Evolutionary conservation across 1,140 invertebrate species (phyloP).

Genomic region (Drosophila sp.): DNA sequence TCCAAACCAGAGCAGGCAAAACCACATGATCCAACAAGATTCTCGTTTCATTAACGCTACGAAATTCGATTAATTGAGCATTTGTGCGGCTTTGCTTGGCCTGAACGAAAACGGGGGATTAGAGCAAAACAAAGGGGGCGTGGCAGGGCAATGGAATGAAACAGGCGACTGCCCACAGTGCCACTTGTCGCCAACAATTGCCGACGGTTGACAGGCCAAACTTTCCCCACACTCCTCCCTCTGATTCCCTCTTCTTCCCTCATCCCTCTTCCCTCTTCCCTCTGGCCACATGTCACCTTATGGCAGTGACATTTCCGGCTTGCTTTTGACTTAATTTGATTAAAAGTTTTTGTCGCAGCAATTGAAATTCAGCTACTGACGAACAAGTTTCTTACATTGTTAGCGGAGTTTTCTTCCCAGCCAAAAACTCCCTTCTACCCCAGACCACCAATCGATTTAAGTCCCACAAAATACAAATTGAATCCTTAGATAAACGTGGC

Average conservation of each 20-base stretch:
- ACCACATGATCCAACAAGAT: slow-evolving; percentile 67
- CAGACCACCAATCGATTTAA: slow-evolving; percentile 53
- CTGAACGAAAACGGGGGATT: background rate
- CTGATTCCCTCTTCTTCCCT: background rate
- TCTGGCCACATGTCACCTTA: slow-evolving; percentile 69
- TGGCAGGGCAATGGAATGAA: slow-evolving; percentile 24
- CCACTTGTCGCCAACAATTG: slow-evolving; percentile 73
- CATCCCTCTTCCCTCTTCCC: background rate
- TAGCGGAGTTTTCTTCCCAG: slow-evolving; percentile 2
- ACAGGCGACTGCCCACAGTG: slow-evolving; percentile 57
- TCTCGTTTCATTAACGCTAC: slow-evolving; percentile 71
- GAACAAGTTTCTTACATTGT: slow-evolving; percentile 30
- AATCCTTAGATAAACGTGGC: slow-evolving; percentile 27
- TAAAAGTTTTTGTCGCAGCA: slow-evolving; percentile 73
- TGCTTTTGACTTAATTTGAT: slow-evolving; percentile 80
- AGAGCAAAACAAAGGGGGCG: background rate
- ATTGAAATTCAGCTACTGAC: slow-evolving; percentile 34
- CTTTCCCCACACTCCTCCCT: slow-evolving; percentile 33
- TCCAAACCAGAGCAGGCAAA: slow-evolving; percentile 29
- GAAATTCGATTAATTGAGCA: slow-evolving; percentile 81
- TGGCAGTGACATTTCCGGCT: slow-evolving; percentile 69
- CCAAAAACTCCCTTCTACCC: no score
- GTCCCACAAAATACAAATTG: slow-evolving; percentile 51
- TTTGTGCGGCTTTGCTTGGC: slow-evolving; percentile 62
- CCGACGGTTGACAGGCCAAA: slow-evolving; percentile 63